Conservation (phyloP, 2,113 vertebrate species). For the Caranx melampygus region DNA sequence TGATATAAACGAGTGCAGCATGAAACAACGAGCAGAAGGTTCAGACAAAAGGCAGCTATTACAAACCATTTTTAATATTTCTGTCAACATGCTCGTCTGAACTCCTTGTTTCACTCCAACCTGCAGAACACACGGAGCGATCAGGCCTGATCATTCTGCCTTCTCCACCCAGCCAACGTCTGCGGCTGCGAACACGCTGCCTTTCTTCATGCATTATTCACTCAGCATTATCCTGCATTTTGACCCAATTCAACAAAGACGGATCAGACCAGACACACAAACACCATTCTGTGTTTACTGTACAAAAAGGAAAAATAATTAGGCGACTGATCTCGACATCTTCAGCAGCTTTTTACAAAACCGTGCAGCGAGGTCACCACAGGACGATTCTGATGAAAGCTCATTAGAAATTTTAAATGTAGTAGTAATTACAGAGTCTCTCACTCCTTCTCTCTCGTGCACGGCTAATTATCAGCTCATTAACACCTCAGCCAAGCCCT, state of each 20-base stretch:
- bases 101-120: background rate
- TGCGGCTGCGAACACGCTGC: conserved; percentile 20
- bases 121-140: background rate
- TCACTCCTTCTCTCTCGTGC: conserved; percentile 44
- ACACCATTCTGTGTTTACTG: background rate
- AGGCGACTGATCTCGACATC: background rate
- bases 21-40: no score
- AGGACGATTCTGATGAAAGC: conserved; percentile 48
- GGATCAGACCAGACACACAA: background rate
- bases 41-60: no score
- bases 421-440: conserved; percentile 55
- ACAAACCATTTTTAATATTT: no score
- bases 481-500: conserved; percentile 53
- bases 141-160: background rate
- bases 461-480: conserved; percentile 70
- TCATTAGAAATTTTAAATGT: conserved; percentile 55
- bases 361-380: conserved; percentile 20
- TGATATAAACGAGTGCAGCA: background rate
- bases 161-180: background rate
- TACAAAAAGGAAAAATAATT: conserved; percentile 31
- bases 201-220: conserved; percentile 64
- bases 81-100: no score
- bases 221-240: conserved; percentile 17
- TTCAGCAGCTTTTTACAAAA: conserved; percentile 23
- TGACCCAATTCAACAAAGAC: conserved; percentile 56